phyloP scores from a whole-genome alignment of 2,888 invertebrate species.

The Parapristionchus giblindavisi region DNA sequence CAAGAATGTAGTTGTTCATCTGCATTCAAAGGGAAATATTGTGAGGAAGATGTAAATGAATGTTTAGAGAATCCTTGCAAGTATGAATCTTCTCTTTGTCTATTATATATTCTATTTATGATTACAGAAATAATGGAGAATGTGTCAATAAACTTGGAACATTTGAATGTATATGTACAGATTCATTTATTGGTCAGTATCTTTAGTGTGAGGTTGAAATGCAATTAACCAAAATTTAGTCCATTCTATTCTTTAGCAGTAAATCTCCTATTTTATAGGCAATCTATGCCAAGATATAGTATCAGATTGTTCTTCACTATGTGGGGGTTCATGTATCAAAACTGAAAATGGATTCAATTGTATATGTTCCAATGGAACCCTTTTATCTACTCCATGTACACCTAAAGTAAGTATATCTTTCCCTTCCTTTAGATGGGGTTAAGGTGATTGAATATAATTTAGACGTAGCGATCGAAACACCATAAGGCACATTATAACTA shows the following conservation, averaged over 20 bases:
- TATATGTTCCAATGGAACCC: slow-evolving; percentile 32
- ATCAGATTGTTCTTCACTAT: slow-evolving; percentile 8
- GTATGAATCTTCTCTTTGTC: not conserved
- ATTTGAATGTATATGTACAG: slow-evolving; percentile 53
- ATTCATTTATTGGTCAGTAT: slow-evolving; percentile 43
- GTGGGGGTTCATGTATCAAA: slow-evolving; percentile 19
- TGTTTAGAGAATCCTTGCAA: slow-evolving; percentile 25
- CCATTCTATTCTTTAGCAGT: not conserved
- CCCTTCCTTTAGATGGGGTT: too few relatives aligned
- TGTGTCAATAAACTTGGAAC: slow-evolving; percentile 83
- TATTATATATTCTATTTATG: not conserved
- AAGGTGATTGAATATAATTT: too few relatives aligned
- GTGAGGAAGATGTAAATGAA: slow-evolving; percentile 82
- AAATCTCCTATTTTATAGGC: not conserved
- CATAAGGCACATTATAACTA: too few relatives aligned
- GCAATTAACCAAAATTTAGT: not conserved
- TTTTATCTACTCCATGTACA: not conserved
- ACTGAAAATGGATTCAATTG: slow-evolving; percentile 9
- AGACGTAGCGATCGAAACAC: too few relatives aligned
- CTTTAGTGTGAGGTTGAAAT: too few relatives aligned
- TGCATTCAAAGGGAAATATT: slow-evolving; percentile 81
- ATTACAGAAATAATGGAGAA: slow-evolving; percentile 76
- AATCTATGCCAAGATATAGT: not conserved
- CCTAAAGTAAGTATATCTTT: not conserved
- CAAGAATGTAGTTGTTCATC: slow-evolving; percentile 82